phyloP scores from a whole-genome alignment of 2,113 vertebrate species.

The Notechis scutatus region DNA sequence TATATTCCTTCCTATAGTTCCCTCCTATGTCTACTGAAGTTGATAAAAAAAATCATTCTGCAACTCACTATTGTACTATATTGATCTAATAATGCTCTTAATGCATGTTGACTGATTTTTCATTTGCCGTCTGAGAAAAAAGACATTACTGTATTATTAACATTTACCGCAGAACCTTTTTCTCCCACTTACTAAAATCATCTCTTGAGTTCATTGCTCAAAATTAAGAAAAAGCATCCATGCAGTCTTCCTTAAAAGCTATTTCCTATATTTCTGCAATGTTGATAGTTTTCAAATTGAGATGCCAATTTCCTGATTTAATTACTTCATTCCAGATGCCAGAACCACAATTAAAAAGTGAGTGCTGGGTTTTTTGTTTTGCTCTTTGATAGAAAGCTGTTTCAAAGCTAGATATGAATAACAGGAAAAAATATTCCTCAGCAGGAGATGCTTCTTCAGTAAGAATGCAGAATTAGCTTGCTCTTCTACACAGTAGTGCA shows the following conservation, averaged over 20 bases:
- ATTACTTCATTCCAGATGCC: conserved; percentile 62
- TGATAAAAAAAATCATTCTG: conserved; percentile 9
- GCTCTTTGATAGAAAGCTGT: conserved; percentile 46
- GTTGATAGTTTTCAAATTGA: conserved; percentile 41
- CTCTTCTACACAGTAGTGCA: not conserved
- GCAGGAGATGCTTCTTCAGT: conserved; percentile 32
- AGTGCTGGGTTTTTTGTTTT: conserved; percentile 49
- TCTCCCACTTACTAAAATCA: conserved; percentile 20
- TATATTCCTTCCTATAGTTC: not conserved
- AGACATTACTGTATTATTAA: conserved; percentile 31
- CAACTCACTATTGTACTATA: conserved; percentile 15
- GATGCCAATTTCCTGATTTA: conserved; percentile 53
- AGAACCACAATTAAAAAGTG: conserved; percentile 58
- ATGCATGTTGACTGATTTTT: conserved; percentile 32
- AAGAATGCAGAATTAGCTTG: conserved; percentile 30
- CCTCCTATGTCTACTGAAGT: not conserved
- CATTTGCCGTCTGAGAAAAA: conserved; percentile 45
- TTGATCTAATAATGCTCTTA: conserved; percentile 27
- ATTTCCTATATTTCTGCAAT: conserved; percentile 49
- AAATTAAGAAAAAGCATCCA: conserved; percentile 18
- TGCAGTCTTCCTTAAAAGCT: conserved; percentile 40
- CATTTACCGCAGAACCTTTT: conserved; percentile 6
- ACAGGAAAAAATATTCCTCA: conserved; percentile 23
- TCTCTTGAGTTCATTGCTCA: conserved; percentile 44
- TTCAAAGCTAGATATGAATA: conserved; percentile 49